A percentile compares a stretch with the other conserved stretches of the same genome.
Conservation (phyloP, 2,113 vertebrate species). For the Eulacestoma nigropectus region DNA sequence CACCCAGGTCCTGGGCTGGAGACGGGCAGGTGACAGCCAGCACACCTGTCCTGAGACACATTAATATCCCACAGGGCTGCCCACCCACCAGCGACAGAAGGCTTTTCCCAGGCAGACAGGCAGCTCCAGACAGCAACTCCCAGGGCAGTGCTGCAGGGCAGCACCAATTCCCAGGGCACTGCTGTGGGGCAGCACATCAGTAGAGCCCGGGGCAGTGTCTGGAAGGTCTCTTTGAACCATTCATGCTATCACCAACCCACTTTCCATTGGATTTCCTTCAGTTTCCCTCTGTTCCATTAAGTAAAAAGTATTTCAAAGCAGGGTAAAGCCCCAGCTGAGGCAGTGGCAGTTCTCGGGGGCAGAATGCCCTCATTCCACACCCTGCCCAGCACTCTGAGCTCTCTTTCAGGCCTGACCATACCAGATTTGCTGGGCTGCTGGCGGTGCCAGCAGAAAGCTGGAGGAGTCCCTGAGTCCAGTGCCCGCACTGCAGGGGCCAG, state of each 20-base stretch:
- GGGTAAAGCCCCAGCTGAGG: not conserved
- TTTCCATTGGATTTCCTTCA: not conserved
- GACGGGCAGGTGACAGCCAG: not conserved
- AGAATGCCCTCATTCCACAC: accelerated
- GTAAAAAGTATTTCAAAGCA: not conserved
- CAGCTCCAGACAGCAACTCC: accelerated
- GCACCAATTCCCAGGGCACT: not conserved
- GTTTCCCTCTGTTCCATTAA: not conserved
- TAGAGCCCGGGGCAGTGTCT: not conserved
- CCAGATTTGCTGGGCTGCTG: not conserved
- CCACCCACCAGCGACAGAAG: not conserved
- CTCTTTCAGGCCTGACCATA: not conserved
- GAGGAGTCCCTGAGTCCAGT: accelerated
- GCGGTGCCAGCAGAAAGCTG: not conserved
- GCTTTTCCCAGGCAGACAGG: not conserved
- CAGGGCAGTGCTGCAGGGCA: not conserved
- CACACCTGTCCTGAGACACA: not conserved
- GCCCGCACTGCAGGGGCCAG: not conserved
- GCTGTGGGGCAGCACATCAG: not conserved
- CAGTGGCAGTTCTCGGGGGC: not conserved
- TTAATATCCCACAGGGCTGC: not conserved
- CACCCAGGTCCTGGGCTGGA: not conserved
- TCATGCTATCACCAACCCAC: not conserved
- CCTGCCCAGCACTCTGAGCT: not conserved
- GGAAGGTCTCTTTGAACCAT: not conserved